phyloP scores from a whole-genome alignment of 2,797 vertebrate species.

The Brotula barbata region DNA sequence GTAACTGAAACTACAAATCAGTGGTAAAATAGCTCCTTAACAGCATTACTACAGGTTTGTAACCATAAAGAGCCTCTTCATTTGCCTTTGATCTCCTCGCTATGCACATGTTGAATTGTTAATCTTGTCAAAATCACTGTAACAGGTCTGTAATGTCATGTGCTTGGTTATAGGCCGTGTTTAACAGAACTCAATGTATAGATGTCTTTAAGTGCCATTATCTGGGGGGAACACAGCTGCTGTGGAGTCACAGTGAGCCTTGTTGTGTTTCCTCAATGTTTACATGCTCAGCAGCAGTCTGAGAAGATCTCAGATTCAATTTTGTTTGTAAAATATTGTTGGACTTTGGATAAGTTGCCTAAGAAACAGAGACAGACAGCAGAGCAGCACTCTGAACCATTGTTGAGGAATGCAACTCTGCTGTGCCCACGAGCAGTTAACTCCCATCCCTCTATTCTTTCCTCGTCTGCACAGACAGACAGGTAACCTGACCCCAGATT shows the following conservation, averaged over 20 bases:
- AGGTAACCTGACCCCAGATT: conserved; percentile 44
- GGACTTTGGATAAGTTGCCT: neutral
- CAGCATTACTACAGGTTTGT: no score
- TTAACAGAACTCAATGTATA: no score
- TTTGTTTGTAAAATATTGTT: neutral
- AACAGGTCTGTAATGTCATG: no score
- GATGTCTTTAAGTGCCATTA: no score
- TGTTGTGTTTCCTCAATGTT: neutral
- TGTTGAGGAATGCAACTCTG: neutral
- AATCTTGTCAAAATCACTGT: no score
- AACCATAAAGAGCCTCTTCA: no score
- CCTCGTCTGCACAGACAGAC: conserved; percentile 18
- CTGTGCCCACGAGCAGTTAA: conserved; percentile 20
- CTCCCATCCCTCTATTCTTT: conserved; percentile 23
- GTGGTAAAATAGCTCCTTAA: no score
- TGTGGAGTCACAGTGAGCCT: neutral
- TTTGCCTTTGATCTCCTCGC: no score
- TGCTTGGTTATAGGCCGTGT: no score
- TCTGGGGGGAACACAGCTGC: no score
- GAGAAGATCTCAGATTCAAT: conserved; percentile 23
- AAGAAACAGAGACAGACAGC: neutral
- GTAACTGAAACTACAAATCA: no score
- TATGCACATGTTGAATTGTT: no score
- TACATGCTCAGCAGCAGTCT: neutral
- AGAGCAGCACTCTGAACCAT: neutral